phyloP scores from a whole-genome alignment of 2,888 invertebrate species.

The Baronia brevicornis region DNA sequence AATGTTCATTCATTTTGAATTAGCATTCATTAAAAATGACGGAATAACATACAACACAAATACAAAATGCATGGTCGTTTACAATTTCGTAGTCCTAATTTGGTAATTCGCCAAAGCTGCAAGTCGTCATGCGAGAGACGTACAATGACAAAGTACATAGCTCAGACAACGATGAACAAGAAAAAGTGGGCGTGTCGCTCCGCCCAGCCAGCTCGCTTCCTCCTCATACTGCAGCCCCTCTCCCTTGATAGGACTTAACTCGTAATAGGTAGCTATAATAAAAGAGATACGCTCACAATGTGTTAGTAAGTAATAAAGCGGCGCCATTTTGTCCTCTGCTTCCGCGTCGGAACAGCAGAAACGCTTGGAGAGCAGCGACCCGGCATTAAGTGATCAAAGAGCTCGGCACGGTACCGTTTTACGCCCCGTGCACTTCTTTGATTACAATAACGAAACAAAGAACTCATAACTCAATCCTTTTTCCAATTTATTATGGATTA shows the following conservation, averaged over 20 bases:
- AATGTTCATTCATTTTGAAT: too few relatives aligned
- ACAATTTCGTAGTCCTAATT: conserved; percentile 10
- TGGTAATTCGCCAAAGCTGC: conserved; percentile 14
- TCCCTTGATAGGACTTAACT: conserved; percentile 47
- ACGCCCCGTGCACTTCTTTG: conserved; percentile 59
- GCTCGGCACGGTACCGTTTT: conserved; percentile 55
- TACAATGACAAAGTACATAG: conserved; percentile 36
- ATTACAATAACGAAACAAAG: conserved; percentile 49
- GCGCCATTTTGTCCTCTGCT: conserved; percentile 69
- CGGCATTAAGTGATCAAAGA: conserved; percentile 66
- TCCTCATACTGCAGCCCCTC: conserved; percentile 57
- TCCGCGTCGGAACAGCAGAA: conserved; percentile 58
- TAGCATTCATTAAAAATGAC: too few relatives aligned
- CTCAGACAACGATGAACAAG: conserved; percentile 41
- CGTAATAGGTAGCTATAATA: conserved; percentile 67
- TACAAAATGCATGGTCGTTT: too few relatives aligned
- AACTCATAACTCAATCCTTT: conserved; percentile 52
- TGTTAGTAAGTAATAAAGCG: conserved; percentile 74
- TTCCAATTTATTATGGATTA: conserved; percentile 15
- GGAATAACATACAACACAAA: too few relatives aligned
- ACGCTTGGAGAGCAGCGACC: conserved; percentile 57
- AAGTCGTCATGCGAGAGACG: conserved; percentile 26
- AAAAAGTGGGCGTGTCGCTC: conserved; percentile 70
- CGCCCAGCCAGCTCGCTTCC: conserved; percentile 58
- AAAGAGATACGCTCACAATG: conserved; percentile 67